A percentile compares a stretch with the other conserved stretches of the same genome.
Conservation (phyloP, 1,140 invertebrate genomes). For the Bombus sylvicola region DNA sequence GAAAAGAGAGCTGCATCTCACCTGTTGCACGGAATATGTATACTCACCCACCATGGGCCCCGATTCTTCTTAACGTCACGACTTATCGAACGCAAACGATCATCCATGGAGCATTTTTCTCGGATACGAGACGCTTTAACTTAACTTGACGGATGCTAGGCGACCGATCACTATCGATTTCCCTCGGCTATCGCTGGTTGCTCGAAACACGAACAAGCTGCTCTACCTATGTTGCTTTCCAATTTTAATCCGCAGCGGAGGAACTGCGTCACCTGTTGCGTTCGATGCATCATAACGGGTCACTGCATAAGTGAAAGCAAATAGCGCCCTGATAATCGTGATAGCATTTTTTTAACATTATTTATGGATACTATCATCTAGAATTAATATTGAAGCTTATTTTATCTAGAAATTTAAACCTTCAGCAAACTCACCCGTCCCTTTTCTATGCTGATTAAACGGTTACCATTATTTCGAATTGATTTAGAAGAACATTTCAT, state of each 20-base stretch:
- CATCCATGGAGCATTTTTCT: background rate
- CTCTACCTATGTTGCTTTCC: background rate
- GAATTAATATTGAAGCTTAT: too few species aligned
- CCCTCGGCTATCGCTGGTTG: background rate
- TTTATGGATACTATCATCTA: too few species aligned
- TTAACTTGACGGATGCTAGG: background rate
- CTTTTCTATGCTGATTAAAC: too few species aligned
- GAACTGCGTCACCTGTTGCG: constrained; percentile 1
- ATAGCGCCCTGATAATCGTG: background rate
- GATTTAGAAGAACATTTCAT: too few species aligned
- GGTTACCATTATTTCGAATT: too few species aligned
- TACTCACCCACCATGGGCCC: background rate
- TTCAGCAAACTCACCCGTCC: too few species aligned
- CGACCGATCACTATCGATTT: background rate
- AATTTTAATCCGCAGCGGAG: background rate
- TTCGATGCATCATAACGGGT: background rate
- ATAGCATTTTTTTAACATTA: background rate
- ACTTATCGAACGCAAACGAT: constrained; percentile 7
- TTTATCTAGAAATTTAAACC: too few species aligned
- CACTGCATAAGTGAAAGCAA: background rate
- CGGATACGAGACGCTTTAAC: background rate
- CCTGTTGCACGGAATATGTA: constrained; percentile 32
- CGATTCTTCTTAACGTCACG: background rate
- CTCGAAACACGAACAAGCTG: too few species aligned
- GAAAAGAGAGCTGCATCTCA: background rate